phyloP scores from a whole-genome alignment of 1,140 invertebrate species.

The Catajapyx aquilonaris region DNA sequence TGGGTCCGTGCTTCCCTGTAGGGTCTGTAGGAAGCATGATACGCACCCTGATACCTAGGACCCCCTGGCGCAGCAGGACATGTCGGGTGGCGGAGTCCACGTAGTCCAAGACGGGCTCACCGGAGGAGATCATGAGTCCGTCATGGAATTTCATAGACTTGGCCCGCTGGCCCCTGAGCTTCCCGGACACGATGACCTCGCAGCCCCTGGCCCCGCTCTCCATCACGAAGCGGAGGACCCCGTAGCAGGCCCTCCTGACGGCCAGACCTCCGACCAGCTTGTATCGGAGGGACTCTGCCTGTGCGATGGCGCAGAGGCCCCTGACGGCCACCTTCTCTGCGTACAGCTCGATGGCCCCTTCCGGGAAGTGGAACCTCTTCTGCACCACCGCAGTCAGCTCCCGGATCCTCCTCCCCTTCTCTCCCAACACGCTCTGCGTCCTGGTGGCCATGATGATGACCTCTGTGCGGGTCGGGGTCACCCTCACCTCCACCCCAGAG shows the following conservation, averaged over 20 bases:
- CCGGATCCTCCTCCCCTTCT: conserved; percentile 51
- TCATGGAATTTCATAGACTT: conserved; percentile 52
- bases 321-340: conserved; percentile 96
- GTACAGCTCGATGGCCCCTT: conserved; percentile 85
- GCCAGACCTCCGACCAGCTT: conserved; percentile 45
- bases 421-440: conserved; percentile 93
- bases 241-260: conserved; percentile 45
- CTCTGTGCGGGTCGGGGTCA: conserved; percentile 79
- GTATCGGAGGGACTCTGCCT: conserved; percentile 54
- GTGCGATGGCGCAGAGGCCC: conserved; percentile 96
- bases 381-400: conserved; percentile 44
- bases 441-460: conserved; percentile 99
- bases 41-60: conserved; percentile 46
- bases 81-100: conserved; percentile 42
- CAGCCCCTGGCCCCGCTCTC: conserved; percentile 43
- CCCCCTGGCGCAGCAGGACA: conserved; percentile 34
- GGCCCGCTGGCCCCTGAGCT: conserved; percentile 43
- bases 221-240: conserved; percentile 52
- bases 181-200: conserved; percentile 47
- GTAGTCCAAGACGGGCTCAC: conserved; percentile 39
- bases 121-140: conserved; percentile 48
- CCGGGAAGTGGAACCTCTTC: conserved; percentile 44
- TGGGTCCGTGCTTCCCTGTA: conserved; percentile 38
- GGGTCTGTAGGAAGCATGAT: conserved; percentile 46
- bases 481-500: conserved; percentile 91